A percentile compares a stretch with the other conserved stretches of the same genome.
phyloP scores from a whole-genome alignment of 2,888 invertebrate genomes.

The Willowsia nigromaculata region DNA sequence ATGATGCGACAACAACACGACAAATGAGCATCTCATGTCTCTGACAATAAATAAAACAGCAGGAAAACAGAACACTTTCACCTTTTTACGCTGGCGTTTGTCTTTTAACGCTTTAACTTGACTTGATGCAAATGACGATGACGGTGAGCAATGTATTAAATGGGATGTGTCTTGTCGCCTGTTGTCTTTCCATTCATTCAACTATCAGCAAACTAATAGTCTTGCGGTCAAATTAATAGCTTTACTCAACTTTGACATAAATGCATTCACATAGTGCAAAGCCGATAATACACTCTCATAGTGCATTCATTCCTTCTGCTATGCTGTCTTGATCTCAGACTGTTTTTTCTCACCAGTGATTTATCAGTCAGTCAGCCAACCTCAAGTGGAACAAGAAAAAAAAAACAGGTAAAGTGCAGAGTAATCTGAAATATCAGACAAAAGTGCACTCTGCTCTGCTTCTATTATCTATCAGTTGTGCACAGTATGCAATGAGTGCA shows the following conservation, averaged over 20 bases:
- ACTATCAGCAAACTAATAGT: not conserved
- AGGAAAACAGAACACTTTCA: constrained; percentile 56
- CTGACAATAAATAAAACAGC: not conserved
- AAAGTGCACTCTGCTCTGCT: constrained; percentile 1
- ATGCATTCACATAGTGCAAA: constrained; percentile 19
- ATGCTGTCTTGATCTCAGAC: not conserved
- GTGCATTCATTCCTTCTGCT: not conserved
- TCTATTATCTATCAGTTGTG: not conserved
- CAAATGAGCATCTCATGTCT: not conserved
- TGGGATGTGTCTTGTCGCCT: constrained; percentile 10
- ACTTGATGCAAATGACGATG: not conserved
- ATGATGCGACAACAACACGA: not conserved
- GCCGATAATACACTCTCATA: not conserved
- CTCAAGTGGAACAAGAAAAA: not conserved
- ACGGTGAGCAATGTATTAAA: not conserved
- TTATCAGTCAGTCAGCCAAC: constrained; percentile 51
- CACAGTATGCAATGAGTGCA: not conserved
- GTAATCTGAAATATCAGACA: not conserved
- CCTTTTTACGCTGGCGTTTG: not conserved
- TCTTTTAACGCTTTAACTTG: not conserved
- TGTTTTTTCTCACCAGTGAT: not conserved
- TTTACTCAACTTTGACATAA: constrained; percentile 32
- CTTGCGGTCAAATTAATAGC: not conserved
- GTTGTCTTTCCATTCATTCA: constrained; percentile 33
- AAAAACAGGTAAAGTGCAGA: constrained; percentile 23